Evolutionary conservation across 35 echinoderm and acorn worm genomes (phyloP).

Genomic region (Heliocidaris tuberculata): DNA sequence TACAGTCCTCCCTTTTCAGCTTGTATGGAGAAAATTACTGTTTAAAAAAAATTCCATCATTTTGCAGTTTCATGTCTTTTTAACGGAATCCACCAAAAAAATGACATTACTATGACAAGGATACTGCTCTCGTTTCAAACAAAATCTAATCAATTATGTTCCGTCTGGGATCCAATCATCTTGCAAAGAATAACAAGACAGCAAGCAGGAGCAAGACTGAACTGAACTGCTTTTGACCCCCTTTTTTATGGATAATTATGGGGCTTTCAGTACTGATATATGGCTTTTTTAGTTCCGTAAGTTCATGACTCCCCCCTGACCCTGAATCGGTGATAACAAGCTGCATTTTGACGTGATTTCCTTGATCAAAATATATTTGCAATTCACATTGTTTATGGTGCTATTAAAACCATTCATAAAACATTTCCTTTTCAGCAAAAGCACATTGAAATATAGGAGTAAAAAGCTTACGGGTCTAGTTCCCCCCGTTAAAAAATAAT

Average conservation of each 20-base stretch:
- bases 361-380: too few relatives aligned
- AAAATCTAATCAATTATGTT: background rate
- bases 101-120: background rate
- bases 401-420: too few relatives aligned
- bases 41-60: background rate
- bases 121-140: background rate
- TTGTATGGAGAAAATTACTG: background rate
- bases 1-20: background rate
- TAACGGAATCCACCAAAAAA: background rate
- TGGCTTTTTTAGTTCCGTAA: background rate
- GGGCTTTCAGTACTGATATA: background rate
- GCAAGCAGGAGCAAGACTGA: background rate
- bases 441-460: too few relatives aligned
- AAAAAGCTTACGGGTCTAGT: too few relatives aligned
- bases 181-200: background rate
- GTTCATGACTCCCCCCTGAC: background rate
- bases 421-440: too few relatives aligned
- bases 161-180: background rate
- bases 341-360: too few relatives aligned
- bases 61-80: background rate
- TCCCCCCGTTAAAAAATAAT: too few relatives aligned
- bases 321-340: too few relatives aligned
- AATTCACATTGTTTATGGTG: too few relatives aligned
- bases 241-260: background rate
- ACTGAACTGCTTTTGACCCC: background rate